Evolutionary conservation across 2,888 invertebrate species (phyloP).

Genomic region (Acrocera orbiculus): DNA sequence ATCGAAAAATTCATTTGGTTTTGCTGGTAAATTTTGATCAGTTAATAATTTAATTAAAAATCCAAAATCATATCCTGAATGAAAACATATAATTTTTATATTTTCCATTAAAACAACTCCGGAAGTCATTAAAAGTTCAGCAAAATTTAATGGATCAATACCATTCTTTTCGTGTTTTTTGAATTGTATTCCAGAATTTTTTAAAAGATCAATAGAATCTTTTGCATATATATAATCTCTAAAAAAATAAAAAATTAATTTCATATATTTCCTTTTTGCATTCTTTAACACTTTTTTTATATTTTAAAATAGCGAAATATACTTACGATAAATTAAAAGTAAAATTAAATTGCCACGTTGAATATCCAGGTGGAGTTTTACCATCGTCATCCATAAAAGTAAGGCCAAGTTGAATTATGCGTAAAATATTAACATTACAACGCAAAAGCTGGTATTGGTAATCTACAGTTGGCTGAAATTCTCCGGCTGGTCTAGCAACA

Average conservation of each 20-base stretch:
- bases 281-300: too few relatives aligned
- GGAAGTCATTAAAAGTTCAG: conserved; percentile 90
- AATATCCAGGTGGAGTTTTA: conserved; percentile 77
- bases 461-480: conserved; percentile 78
- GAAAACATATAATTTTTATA: conserved; percentile 92
- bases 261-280: too few relatives aligned
- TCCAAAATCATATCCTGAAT: conserved; percentile 95
- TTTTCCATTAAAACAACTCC: conserved; percentile 82
- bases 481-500: conserved; percentile 91
- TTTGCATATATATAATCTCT: conserved; percentile 97
- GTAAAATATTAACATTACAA: conserved; percentile 92
- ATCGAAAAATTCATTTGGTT: conserved; percentile 87
- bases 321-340: conserved; percentile 94
- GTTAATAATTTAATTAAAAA: conserved; percentile 83
- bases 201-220: conserved; percentile 87
- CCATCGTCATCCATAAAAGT: conserved; percentile 97
- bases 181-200: conserved; percentile 87
- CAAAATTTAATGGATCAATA: too few relatives aligned
- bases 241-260: too few relatives aligned
- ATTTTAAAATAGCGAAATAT: too few relatives aligned
- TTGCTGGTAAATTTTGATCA: conserved; percentile 71
- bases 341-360: conserved; percentile 99
- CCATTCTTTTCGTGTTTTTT: conserved; percentile 92
- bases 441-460: conserved; percentile 85
- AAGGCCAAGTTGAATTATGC: conserved; percentile 91